These are phyloP conservation scores for Chitala chitala DNA, from an alignment of 2,113 vertebrate genomes.

Conservation along the genomic window DNA sequence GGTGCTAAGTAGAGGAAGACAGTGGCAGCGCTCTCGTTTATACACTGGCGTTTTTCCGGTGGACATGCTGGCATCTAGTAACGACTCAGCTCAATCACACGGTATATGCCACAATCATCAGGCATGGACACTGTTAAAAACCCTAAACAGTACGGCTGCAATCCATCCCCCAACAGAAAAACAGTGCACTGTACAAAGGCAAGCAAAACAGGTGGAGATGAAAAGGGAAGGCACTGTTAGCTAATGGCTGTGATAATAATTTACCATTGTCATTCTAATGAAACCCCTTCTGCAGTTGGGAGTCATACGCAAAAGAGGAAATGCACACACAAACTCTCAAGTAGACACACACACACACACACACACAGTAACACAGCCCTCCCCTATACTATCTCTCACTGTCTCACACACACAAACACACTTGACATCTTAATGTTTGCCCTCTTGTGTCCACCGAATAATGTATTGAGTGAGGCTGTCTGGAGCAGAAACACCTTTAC, in stretches of 20 bases:
- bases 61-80: too few species aligned
- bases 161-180: neutral
- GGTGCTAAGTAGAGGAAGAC: constrained; percentile 65
- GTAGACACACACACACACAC: constrained; percentile 16
- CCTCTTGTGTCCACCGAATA: constrained; percentile 53
- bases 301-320: constrained; percentile 9
- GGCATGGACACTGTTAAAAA: neutral
- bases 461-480: constrained; percentile 54
- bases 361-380: neutral
- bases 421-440: constrained; percentile 38
- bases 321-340: neutral
- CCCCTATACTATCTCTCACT: neutral
- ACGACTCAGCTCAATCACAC: too few species aligned
- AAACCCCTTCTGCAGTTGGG: neutral
- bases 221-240: neutral
- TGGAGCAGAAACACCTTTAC: constrained; percentile 52
- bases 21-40: neutral
- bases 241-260: constrained; percentile 1
- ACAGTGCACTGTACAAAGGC: neutral
- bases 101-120: too few species aligned
- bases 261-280: constrained; percentile 13
- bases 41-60: too few species aligned
- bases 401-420: constrained; percentile 19
- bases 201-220: constrained; percentile 8
- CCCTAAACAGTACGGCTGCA: neutral